phyloP scores from a whole-genome alignment of 2,113 vertebrate genomes.

The Crocuta crocuta region DNA sequence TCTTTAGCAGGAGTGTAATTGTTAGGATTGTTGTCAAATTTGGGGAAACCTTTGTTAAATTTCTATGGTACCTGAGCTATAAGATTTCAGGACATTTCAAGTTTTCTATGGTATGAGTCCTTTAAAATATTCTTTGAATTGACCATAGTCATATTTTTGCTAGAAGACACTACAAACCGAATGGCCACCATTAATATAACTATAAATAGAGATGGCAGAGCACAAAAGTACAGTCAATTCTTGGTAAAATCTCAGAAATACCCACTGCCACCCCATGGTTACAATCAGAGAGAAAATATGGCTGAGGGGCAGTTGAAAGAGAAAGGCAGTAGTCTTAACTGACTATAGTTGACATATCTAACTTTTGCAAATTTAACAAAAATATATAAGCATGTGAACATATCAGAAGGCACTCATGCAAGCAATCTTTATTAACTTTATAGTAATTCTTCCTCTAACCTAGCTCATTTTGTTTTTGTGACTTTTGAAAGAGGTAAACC shows the following conservation, averaged over 20 bases:
- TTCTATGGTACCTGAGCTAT: not conserved
- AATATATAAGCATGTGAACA: not conserved
- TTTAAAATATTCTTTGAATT: constrained; percentile 23
- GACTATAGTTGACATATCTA: not conserved
- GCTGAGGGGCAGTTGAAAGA: not conserved
- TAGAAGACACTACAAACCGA: not conserved
- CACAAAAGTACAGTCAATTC: not conserved
- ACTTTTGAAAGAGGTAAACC: constrained; percentile 8
- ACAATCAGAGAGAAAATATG: not conserved
- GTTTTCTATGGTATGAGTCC: not conserved
- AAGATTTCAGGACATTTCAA: constrained; percentile 19
- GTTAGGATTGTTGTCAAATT: not conserved
- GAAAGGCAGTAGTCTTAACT: not conserved
- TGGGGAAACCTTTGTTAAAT: not conserved
- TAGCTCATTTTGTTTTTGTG: not conserved
- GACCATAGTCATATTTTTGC: not conserved
- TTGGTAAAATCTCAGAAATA: not conserved
- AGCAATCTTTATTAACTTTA: not conserved
- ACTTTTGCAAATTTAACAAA: constrained; percentile 19
- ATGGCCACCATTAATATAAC: not conserved
- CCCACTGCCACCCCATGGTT: not conserved
- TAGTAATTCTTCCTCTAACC: not conserved
- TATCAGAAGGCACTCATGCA: not conserved
- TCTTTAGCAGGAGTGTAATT: not conserved
- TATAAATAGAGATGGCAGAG: not conserved